Conservation (phyloP, 2,113 vertebrate genomes). For the Neopipo cinnamomea region DNA sequence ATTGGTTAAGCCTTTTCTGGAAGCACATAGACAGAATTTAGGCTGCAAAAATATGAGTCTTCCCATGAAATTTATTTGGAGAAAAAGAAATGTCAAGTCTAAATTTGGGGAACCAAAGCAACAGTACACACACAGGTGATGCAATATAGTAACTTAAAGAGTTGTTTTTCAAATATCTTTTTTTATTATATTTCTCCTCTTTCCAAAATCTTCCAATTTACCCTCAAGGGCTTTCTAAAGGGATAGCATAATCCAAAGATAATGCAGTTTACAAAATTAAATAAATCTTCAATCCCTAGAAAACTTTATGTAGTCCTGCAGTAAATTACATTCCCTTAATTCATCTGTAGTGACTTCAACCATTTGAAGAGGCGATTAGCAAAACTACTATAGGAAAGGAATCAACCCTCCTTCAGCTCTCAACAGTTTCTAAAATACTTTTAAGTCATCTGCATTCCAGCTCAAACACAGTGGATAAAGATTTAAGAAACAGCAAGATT, state of each 20-base stretch:
- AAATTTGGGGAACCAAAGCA: neutral
- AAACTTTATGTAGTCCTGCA: neutral
- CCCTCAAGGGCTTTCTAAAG: neutral
- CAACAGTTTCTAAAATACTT: neutral
- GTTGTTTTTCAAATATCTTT: neutral
- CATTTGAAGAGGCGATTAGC: fast-evolving
- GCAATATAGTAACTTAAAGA: neutral
- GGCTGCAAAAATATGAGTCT: neutral
- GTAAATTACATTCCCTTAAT: neutral
- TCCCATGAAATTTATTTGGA: neutral
- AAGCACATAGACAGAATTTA: neutral
- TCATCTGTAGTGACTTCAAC: neutral
- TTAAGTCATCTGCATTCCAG: neutral
- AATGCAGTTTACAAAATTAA: neutral
- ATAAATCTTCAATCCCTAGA: neutral
- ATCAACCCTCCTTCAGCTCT: neutral
- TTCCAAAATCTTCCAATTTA: neutral
- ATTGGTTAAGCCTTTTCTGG: neutral
- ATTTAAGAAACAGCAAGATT: neutral
- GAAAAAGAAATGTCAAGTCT: neutral
- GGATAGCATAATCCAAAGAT: neutral
- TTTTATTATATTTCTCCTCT: neutral
- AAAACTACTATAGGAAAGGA: neutral
- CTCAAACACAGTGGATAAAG: neutral
- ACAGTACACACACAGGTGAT: neutral